Evolutionary conservation across 2,113 vertebrate species (phyloP), one percentile per base, ranked within the genome.

Genomic region (Chaetodon trifascialis): DNA sequence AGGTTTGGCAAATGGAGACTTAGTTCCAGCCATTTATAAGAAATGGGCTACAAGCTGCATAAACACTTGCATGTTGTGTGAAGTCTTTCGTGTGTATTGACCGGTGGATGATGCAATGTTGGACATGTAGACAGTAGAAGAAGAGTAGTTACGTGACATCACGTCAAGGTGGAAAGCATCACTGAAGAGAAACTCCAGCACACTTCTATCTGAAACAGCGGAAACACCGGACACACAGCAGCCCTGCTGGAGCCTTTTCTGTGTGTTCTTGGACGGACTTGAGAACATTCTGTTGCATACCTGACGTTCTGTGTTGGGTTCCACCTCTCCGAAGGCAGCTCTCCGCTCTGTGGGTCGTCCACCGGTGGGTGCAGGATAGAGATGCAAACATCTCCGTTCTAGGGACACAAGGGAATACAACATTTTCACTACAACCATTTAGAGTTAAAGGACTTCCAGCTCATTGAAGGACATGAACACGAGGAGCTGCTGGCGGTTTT

Each of bases 241-340:
- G 7, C 38, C 38, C 40, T 42, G 6, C 40, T 42, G 5, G 30
- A 42, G 5, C 40, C 5, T 42, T 42, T 42, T 42, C 5, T 42
- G 40, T 42, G 6, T 42, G 9, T 42, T 42, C 10, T 30, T 1
- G 36, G 11, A 25, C 5, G 7, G 23, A 25, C 4, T 0, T 14
- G 12, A 60, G 38, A 19, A 16, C 30, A 7, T 67, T 4, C 11
- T 12, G 23, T 44, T 3, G 5, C 0, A 88, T 92, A 98, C 97
- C 98, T 96, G 94, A 99, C 97, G 2, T 99, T 99, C 94, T 98
- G 97, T 0, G 98, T 99, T 56, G 98, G 98, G 86, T 99, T 99
- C 97, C 98, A 98, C 83, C 97, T 95, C 92, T 99, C 98, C 0
- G 97, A 99, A 0, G 97, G 96, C 87, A 99, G 93, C 94, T 99